Conservation (phyloP, 2,113 vertebrate genomes). For the Ailuropoda melanoleuca region DNA sequence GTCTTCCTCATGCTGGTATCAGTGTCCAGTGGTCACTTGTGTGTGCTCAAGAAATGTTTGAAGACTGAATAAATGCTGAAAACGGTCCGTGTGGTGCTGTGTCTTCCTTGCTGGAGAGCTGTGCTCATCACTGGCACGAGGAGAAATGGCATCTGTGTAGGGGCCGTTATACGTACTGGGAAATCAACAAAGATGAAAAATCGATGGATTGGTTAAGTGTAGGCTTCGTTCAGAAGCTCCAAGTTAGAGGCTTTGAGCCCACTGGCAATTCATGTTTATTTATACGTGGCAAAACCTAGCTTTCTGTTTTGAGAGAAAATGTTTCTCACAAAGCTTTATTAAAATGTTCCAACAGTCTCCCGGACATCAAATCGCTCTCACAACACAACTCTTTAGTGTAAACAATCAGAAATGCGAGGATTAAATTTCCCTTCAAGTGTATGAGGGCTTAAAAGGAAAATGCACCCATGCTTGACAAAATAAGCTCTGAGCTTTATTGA, state of each 20-base stretch:
- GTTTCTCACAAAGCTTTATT: conserved; percentile 63
- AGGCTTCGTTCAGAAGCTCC: not conserved
- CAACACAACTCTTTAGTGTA: conserved; percentile 60
- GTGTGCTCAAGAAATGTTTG: too few relatives aligned
- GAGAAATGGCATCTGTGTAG: not conserved
- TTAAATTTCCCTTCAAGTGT: conserved; percentile 49
- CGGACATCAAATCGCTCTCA: conserved; percentile 61
- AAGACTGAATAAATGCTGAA: not conserved
- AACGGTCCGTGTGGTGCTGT: too few relatives aligned
- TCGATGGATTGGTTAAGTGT: not conserved
- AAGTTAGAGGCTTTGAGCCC: not conserved
- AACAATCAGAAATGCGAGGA: conserved; percentile 66
- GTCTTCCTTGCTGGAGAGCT: not conserved
- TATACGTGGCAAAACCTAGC: conserved; percentile 18
- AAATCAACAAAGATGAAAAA: conserved; percentile 15
- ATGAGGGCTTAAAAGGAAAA: conserved; percentile 43
- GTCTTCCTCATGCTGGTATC: not conserved
- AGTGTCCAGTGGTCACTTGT: not conserved
- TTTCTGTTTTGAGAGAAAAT: conserved; percentile 63
- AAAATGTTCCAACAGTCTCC: conserved; percentile 63
- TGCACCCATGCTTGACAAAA: conserved; percentile 47
- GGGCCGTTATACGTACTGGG: not conserved
- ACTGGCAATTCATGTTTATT: conserved; percentile 53
- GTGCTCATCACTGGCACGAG: not conserved
- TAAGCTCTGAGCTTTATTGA: conserved; percentile 21